Percentiles rank a stretch among this genome's conserved stretches.
phyloP scores from a whole-genome alignment of 2,113 vertebrate species.

The Gasterosteus aculeatus region DNA sequence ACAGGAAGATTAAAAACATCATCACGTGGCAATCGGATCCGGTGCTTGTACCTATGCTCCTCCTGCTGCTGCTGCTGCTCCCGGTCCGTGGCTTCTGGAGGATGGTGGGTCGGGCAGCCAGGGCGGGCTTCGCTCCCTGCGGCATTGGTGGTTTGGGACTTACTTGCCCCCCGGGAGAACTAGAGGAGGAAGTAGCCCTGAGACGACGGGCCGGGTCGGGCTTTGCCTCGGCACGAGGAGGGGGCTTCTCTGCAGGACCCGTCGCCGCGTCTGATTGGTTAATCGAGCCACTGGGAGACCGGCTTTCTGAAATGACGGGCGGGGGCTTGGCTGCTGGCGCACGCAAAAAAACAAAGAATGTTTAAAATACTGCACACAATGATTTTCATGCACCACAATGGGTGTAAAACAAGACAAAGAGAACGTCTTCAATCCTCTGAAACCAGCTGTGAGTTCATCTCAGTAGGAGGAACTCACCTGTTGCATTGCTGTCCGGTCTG shows the following conservation, averaged over 20 bases:
- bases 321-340: constrained; percentile 78
- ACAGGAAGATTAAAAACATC: neutral
- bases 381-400: neutral
- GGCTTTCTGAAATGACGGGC: constrained; percentile 78
- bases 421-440: neutral
- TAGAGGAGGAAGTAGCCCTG: constrained; percentile 79
- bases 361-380: neutral
- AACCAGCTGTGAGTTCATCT: neutral
- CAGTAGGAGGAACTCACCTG: constrained; percentile 78
- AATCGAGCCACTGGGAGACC: constrained; percentile 62
- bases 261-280: constrained; percentile 47
- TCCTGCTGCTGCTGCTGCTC: constrained; percentile 74
- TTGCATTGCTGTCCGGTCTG: constrained; percentile 82
- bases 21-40: neutral
- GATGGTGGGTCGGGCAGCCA: constrained; percentile 86
- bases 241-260: constrained; percentile 82
- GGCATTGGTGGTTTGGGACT: constrained; percentile 86
- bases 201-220: constrained; percentile 79
- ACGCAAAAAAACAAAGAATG: neutral
- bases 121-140: constrained; percentile 86
- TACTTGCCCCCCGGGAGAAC: constrained; percentile 69
- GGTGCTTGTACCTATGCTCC: constrained; percentile 82
- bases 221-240: constrained; percentile 82
- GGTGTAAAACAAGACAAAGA: neutral
- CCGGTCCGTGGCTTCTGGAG: constrained; percentile 89